These are phyloP conservation scores for Dendroctonus ponderosae DNA, from an alignment of 1,140 invertebrate genomes.

Conservation along the genomic window DNA sequence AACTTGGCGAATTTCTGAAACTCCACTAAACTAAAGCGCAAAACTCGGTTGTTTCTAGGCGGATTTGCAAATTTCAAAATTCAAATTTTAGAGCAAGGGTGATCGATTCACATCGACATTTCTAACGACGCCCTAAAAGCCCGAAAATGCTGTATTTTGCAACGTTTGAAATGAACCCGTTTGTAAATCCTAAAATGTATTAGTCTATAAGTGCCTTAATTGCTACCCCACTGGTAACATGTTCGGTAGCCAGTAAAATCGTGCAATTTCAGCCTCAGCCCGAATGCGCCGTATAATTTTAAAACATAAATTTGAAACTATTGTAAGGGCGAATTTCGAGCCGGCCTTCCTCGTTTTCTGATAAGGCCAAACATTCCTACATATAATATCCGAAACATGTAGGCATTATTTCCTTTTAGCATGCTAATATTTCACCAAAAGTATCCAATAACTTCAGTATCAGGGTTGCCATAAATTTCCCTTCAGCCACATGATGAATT, in stretches of 20 bases:
- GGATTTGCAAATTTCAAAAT: too few species aligned
- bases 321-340: conserved; percentile 4
- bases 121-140: too few species aligned
- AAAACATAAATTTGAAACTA: conserved; percentile 36
- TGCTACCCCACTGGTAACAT: neutral
- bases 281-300: conserved; percentile 6
- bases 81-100: too few species aligned
- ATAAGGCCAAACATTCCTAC: conserved; percentile 39
- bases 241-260: neutral
- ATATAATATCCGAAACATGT: conserved; percentile 40
- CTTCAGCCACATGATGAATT: neutral
- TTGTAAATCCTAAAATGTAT: too few species aligned
- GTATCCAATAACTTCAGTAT: conserved; percentile 22
- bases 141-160: too few species aligned
- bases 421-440: conserved; percentile 29
- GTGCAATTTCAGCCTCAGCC: conserved; percentile 2
- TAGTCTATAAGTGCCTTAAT: too few species aligned
- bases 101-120: too few species aligned
- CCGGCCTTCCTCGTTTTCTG: conserved; percentile 28
- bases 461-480: conserved; percentile 7
- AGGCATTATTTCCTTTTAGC: conserved; percentile 39
- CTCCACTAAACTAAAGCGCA: too few species aligned
- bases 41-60: too few species aligned
- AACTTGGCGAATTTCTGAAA: too few species aligned
- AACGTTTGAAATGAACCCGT: too few species aligned